A percentile compares a stretch with the other conserved stretches of the same genome.
Conservation (phyloP, 2,113 vertebrate species). For the Gracilinanus agilis region DNA sequence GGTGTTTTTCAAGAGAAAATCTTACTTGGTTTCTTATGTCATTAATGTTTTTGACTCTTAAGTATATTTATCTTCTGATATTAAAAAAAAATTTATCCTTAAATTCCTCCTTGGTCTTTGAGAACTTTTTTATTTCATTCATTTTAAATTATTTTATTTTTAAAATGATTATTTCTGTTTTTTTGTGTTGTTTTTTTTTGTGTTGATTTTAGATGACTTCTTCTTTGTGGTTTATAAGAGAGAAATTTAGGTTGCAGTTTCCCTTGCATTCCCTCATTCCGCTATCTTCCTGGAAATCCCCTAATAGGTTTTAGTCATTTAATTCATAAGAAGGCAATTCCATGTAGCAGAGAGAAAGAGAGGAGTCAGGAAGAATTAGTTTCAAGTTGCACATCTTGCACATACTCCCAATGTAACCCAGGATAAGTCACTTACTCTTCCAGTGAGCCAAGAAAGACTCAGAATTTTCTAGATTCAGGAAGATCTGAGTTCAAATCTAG, state of each 20-base stretch:
- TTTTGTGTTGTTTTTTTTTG: neutral
- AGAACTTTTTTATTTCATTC: neutral
- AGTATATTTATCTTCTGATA: neutral
- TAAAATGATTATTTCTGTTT: neutral
- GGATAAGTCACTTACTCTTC: no score
- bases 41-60: neutral
- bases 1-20: neutral
- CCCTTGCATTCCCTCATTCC: neutral
- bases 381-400: neutral
- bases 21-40: neutral
- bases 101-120: neutral
- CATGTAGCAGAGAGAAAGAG: neutral
- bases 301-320: neutral
- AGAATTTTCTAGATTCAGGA: no score
- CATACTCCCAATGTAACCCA: neutral
- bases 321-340: neutral
- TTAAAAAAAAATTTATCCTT: neutral
- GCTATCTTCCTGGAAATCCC: neutral
- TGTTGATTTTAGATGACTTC: neutral
- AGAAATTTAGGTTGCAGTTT: neutral
- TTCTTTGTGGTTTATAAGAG: neutral
- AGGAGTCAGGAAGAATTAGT: neutral
- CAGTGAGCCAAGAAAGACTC: no score
- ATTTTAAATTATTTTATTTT: neutral
- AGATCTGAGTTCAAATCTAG: no score